Evolutionary conservation across 2,113 vertebrate species (phyloP), one percentile per base, ranked within the genome.

Genomic region (Fulmarus glacialis): DNA sequence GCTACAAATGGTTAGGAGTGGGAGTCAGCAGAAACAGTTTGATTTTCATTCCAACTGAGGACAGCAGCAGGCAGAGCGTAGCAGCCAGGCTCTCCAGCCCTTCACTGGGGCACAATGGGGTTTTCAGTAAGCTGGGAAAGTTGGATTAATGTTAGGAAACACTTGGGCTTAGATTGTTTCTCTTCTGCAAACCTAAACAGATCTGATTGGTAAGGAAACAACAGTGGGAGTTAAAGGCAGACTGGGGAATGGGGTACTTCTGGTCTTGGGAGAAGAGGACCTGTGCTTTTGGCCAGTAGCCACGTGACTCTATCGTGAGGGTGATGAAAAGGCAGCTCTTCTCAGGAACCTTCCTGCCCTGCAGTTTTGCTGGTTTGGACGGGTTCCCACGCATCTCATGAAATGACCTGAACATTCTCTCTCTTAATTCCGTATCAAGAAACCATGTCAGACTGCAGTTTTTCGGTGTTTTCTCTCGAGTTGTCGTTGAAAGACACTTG

Each of bases 21-120:
- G 94, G 95, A 97, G 94, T 81, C 78, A 80, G 87, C 66, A 94
- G 77, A 68, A 91, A 30, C 18, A 30, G 71, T 58, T 73, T 66
- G 90, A 45, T 94, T 89, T 92, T 75, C 66, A 14, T 89, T 91
- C 48, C 71, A 20, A 12, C 19, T 2, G 73, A 79, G 93, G 60
- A 56, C 8, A 9, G 70, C 81, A 91, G 86, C 88, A 62, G 75
- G 64, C 63, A 64, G 40, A 74, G 43, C 2, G 0, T 7, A 34
- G 78, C 83, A 79, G 64, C 48, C 48, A 27, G 60, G 56, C 66
- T 82, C 36, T 42, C 34, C 73, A 64, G 43, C 45, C 55, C 40
- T 34, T 26, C 24, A 1, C 42, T 27, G 67, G 19, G 58, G 11
- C n/a, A 43, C 29, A 24, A 2, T 5, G 3, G 7, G 36, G 32